Base-by-base conservation (phyloP, 2,113 vertebrate genomes). In the Tringa solitaria region DNA sequence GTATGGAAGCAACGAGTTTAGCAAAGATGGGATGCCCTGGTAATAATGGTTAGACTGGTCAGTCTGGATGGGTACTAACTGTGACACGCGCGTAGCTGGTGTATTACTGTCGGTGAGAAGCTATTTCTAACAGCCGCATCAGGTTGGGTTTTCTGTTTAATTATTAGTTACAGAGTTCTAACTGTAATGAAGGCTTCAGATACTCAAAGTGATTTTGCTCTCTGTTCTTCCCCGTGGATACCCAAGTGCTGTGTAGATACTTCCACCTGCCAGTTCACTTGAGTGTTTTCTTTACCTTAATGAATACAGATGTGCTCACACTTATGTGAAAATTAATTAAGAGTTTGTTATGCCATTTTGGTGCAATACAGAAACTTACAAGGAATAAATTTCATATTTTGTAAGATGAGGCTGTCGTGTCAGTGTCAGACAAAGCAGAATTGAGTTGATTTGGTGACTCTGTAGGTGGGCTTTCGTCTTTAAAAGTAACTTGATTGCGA, bases 1-100 rank as follows among this genome's bases (percentile, higher is more conserved):
- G 9, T 22, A 4, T 33, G 30, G 68, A 67, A 78, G 39, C 1
- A 0, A 15, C 0, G 1, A 2, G 14, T 19, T 64, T 17, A 45
- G 60, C 35, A 23, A 48, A 56, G 53, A 5, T 35, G 67, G 22
- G n/a, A 12, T 79, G 28, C 41, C 32, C 35, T 64, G 7, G 68
- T 15, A 21, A 1, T 35, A 41, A 72, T 22, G 48, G 51, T 41
- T 39, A 19, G 63, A 19, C 82, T 54, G 79, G 43, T 26, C 61
- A 68, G 63, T 60, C 33, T 45, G 74, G 67, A 14, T 84, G 33
- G 13, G 56, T 23, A 17, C 23, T 46, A 9, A 5, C 32, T 3
- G 3, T 21, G 73, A 14, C 2, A 0, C 19, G 35, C 33, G 10
- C 5, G 37, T n/a, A 9, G 53, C n/a, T 51, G 7, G 48, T 26